Base-by-base conservation (phyloP, 2,888 invertebrate genomes). In the Aphodius sticticus region DNA sequence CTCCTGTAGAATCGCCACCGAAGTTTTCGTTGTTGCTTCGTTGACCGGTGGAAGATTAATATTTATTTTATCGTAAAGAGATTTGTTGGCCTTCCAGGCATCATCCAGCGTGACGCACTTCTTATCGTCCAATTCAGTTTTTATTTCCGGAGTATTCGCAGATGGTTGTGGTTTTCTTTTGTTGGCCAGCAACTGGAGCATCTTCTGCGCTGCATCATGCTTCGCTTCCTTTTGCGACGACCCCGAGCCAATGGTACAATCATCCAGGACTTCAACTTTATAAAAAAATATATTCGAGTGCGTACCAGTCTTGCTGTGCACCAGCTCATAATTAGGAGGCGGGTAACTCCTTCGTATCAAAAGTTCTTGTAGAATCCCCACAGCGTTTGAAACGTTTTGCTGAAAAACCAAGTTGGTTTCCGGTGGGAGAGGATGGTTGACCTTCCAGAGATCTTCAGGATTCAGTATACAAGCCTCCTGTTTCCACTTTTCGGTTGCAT, bases 1-100 rank as follows among this genome's bases (percentile, higher is more conserved):
- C 86, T 94, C 94, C 86, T 94, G 93, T 15, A 94, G 88, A 2
- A 93, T 91, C 70, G 93, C 92, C 6, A 93, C 92, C 0, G 94
- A 92, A 0, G 93, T 94, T 87, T 94, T 94, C 84, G 90, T 90
- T 78, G 83, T 86, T 75, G 7, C 53, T 53, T 53, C 9, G 9
- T 1, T 7, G 6, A 53, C 12, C 12, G 12, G 53, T 1, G 53
- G 53, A 53, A 53, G 53, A 7, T 53, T 12, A 12, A 53, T 5
- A 53, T 5, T 53, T 1, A 26, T 26, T 26, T 26, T 1, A 26
- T 53, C 53, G 12, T 2, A 53, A 79, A 93, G 87, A 85, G 91
- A 89, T 78, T 88, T 86, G 1, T 89, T 88, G 15, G 93, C 93
- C 9, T 91, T 92, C 26, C 26, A 26, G 26, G 26, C 26, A 26